Percentiles rank a stretch among this genome's conserved stretches.
Conservation (phyloP, 2,113 vertebrate genomes). For the Platanista minor region DNA sequence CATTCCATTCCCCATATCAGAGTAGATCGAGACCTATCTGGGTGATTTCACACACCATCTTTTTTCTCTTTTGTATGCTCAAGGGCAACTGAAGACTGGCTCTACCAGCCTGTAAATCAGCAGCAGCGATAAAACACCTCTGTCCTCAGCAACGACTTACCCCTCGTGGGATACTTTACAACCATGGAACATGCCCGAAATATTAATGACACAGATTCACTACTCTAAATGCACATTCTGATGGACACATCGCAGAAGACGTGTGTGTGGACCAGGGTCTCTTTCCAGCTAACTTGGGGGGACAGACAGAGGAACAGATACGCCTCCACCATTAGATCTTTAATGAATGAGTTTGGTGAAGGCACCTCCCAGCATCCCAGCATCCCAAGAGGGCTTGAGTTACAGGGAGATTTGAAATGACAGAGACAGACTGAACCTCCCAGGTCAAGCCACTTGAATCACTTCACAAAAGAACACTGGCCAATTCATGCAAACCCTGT, state of each 20-base stretch:
- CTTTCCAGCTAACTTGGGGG: background rate
- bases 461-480: background rate
- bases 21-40: background rate
- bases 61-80: conserved; percentile 50
- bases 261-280: background rate
- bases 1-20: background rate
- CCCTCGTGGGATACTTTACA: conserved; percentile 76
- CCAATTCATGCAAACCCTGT: too few relatives aligned
- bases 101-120: conserved; percentile 79
- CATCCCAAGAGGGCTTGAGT: background rate
- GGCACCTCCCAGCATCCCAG: background rate
- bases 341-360: background rate
- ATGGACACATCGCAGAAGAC: conserved; percentile 9
- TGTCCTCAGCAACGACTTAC: conserved; percentile 72
- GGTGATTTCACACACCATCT: background rate
- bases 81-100: conserved; percentile 76
- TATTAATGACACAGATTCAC: conserved; percentile 80
- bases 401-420: background rate
- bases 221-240: conserved; percentile 75
- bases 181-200: conserved; percentile 76
- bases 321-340: background rate
- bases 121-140: conserved; percentile 73
- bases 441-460: background rate
- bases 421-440: background rate
- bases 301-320: background rate